phyloP scores from a whole-genome alignment of 2,113 vertebrate species.

The Natator depressus region DNA sequence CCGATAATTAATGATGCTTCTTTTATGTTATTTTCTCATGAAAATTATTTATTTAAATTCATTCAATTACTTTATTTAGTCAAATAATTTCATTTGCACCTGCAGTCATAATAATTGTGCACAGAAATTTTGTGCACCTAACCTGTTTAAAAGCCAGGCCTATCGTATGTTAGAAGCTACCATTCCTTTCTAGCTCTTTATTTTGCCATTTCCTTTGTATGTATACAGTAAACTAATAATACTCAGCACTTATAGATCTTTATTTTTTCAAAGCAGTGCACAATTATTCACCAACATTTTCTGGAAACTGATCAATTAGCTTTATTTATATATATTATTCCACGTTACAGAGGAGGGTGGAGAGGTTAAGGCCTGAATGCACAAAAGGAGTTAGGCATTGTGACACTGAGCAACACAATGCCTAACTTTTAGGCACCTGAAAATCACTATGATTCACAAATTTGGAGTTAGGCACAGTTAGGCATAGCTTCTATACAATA shows the following conservation, averaged over 20 bases:
- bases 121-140: not conserved
- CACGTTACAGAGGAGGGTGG: not conserved
- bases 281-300: not conserved
- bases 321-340: not conserved
- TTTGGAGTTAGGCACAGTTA: not conserved
- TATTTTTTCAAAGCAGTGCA: not conserved
- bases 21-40: not conserved
- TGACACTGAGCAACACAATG: not conserved
- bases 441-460: not conserved
- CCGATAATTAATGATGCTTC: not conserved
- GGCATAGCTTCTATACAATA: not conserved
- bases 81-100: not conserved
- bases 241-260: not conserved
- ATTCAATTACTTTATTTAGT: not conserved
- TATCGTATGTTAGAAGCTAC: not conserved
- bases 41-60: not conserved
- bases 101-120: not conserved
- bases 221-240: not conserved
- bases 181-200: not conserved
- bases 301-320: not conserved
- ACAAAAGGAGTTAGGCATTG: not conserved
- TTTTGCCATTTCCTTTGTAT: not conserved
- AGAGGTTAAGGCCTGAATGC: not conserved
- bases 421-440: not conserved
- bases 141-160: not conserved